Percentiles rank a stretch among this genome's conserved stretches.
These are phyloP conservation scores for Corythornis vintsioides DNA, from an alignment of 2,113 vertebrate genomes.

Conservation along the genomic window DNA sequence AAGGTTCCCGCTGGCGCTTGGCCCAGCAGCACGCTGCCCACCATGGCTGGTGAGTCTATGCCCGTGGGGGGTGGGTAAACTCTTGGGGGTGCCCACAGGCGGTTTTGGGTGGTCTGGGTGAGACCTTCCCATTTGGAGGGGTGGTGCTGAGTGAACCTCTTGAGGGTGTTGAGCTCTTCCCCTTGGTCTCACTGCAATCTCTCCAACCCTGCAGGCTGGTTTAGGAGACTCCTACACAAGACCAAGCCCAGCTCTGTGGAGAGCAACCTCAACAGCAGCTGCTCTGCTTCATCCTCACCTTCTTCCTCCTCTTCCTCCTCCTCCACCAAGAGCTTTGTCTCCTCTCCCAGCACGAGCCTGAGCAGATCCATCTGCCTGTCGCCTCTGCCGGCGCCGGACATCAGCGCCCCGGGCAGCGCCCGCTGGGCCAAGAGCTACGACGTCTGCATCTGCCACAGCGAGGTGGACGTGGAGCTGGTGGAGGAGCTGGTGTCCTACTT, in stretches of 20 bases:
- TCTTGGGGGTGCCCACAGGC: neutral
- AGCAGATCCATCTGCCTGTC: neutral
- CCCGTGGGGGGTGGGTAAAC: too few species aligned
- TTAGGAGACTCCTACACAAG: constrained; percentile 68
- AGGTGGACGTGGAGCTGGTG: constrained; percentile 77
- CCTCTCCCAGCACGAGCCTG: neutral
- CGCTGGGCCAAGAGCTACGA: constrained; percentile 83
- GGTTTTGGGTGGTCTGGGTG: neutral
- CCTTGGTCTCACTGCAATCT: neutral
- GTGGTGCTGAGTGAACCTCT: neutral
- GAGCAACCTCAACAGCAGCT: neutral
- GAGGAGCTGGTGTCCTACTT: constrained; percentile 81
- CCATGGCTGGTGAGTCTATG: too few species aligned
- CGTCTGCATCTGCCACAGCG: constrained; percentile 85
- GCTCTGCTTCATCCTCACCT: neutral
- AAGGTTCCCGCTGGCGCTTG: too few species aligned
- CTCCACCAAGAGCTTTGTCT: neutral
- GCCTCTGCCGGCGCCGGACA: accelerated
- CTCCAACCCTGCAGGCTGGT: constrained; percentile 64
- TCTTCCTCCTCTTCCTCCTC: neutral
- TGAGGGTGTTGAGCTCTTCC: neutral
- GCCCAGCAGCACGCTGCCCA: too few species aligned
- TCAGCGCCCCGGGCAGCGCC: neutral
- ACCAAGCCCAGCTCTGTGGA: neutral
- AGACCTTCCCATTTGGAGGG: neutral